Evolutionary conservation across 1,140 invertebrate species (phyloP).

Genomic region (Bombus sylvicola): DNA sequence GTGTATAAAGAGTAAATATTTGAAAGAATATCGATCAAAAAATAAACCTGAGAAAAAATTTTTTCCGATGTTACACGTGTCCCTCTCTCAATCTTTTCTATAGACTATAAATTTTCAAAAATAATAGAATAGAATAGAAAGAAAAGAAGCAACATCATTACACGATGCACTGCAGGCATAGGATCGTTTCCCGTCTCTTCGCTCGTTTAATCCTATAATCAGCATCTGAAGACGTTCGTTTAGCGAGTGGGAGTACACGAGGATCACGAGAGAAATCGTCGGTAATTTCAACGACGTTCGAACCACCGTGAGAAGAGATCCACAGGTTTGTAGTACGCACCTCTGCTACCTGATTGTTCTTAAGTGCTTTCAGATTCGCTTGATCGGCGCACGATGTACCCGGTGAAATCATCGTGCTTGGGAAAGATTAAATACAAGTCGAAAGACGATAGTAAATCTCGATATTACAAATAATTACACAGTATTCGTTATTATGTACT

Average conservation of each 20-base stretch:
- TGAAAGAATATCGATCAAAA: too few species aligned
- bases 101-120: too few species aligned
- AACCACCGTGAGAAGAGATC: slow-evolving; percentile 60
- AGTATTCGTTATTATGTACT: not conserved
- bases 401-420: slow-evolving; percentile 26
- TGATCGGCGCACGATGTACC: slow-evolving; percentile 18
- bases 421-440: slow-evolving; percentile 24
- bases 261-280: slow-evolving; percentile 36
- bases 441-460: not conserved
- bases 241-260: slow-evolving; percentile 5
- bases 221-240: slow-evolving; percentile 1
- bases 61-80: too few species aligned
- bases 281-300: slow-evolving; percentile 27
- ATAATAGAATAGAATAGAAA: not conserved
- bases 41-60: too few species aligned
- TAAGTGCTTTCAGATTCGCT: slow-evolving; percentile 23
- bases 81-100: too few species aligned
- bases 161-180: not conserved
- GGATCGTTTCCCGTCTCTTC: not conserved
- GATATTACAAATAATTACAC: not conserved
- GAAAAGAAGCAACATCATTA: not conserved
- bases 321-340: slow-evolving; percentile 44
- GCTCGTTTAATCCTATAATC: not conserved
- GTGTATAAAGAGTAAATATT: too few species aligned
- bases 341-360: slow-evolving; percentile 34